These are phyloP conservation scores for Cacatua alba DNA, from an alignment of 2,113 vertebrate genomes.

Conservation along the genomic window DNA sequence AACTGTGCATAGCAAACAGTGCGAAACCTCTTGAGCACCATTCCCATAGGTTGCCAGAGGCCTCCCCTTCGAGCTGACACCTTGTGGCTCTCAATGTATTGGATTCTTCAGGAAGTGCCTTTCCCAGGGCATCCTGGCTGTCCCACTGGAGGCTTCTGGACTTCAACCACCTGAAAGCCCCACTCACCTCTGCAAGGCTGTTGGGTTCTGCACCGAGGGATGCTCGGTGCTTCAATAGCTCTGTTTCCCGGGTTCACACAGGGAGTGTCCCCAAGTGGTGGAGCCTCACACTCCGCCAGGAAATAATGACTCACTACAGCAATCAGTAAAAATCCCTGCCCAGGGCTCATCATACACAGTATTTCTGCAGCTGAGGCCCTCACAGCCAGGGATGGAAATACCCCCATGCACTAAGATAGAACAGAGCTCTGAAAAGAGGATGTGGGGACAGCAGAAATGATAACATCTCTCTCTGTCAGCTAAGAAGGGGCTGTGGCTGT, in stretches of 20 bases:
- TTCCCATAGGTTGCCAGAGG: background rate
- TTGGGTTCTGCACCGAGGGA: background rate
- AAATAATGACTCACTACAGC: background rate
- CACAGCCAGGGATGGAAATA: background rate
- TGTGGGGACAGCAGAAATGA: background rate
- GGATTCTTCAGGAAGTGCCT: background rate
- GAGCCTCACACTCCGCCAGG: background rate
- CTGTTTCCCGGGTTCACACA: background rate
- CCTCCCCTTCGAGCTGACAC: background rate
- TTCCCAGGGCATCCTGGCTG: background rate
- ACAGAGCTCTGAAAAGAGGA: background rate
- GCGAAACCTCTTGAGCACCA: background rate
- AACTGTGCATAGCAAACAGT: background rate
- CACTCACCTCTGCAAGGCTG: background rate
- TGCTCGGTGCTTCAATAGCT: background rate
- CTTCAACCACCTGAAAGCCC: background rate
- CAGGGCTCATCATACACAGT: background rate
- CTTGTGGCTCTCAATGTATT: background rate
- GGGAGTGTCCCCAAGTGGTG: background rate
- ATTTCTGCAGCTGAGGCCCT: background rate
- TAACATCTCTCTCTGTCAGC: background rate
- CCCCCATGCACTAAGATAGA: background rate
- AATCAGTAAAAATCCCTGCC: background rate
- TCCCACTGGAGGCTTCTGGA: background rate
- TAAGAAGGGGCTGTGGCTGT: background rate